Percentiles rank a stretch among this genome's conserved stretches.
Conservation (phyloP, 2,797 vertebrate genomes). For the Alosa sapidissima region DNA sequence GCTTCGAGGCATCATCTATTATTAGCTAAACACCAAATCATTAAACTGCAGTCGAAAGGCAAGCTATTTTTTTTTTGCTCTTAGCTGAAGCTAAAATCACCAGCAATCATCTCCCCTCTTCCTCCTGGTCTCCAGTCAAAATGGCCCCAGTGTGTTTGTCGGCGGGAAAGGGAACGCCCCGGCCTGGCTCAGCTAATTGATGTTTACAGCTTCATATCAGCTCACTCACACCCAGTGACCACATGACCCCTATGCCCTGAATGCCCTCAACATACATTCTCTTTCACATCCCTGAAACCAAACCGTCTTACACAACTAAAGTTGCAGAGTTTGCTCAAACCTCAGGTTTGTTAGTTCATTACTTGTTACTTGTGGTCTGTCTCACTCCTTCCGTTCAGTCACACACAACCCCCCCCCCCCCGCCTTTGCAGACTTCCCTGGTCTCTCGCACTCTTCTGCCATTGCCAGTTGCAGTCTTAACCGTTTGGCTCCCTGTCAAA, state of each 20-base stretch:
- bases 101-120: conserved; percentile 51
- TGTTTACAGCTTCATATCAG: conserved; percentile 73
- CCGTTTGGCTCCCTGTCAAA: conserved; percentile 77
- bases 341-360: neutral
- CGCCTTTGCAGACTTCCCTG: conserved; percentile 55
- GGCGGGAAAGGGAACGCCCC: conserved; percentile 61
- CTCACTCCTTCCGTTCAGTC: conserved; percentile 10
- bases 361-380: neutral
- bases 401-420: conserved; percentile 33
- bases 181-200: conserved; percentile 70
- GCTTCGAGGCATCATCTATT: neutral
- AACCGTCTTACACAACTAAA: neutral
- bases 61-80: conserved; percentile 27
- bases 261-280: conserved; percentile 47
- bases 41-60: neutral
- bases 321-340: conserved; percentile 53
- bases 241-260: conserved; percentile 43
- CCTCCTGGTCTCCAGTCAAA: conserved; percentile 27
- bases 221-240: conserved; percentile 61
- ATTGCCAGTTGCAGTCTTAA: conserved; percentile 76
- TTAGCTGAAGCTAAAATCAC: conserved; percentile 55
- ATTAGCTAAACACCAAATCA: neutral
- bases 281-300: neutral
- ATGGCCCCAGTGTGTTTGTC: conserved; percentile 2
- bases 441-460: conserved; percentile 64